Conservation (phyloP, 2,113 vertebrate species). For the Gasterosteus nipponicus region DNA sequence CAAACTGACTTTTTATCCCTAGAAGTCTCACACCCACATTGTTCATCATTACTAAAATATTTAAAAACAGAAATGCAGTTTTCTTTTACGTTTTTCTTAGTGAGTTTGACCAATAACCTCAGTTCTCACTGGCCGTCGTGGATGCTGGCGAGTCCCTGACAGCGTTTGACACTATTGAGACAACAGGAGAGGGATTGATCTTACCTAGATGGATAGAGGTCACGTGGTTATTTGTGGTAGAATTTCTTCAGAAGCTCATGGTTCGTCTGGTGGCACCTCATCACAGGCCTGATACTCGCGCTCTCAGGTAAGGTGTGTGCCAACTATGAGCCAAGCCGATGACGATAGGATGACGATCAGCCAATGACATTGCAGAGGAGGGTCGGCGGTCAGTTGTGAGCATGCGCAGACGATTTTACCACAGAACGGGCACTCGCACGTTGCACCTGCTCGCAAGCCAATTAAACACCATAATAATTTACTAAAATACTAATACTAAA, state of each 20-base stretch:
- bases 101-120: not conserved
- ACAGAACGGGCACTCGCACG: not conserved
- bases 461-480: not conserved
- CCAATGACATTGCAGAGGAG: not conserved
- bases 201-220: not conserved
- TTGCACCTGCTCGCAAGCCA: not conserved
- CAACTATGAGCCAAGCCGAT: not conserved
- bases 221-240: not conserved
- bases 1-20: not conserved
- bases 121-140: not conserved
- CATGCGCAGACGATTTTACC: not conserved
- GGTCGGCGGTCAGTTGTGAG: not conserved
- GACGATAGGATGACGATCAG: not conserved
- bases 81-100: no score
- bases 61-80: no score
- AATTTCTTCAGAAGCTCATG: not conserved
- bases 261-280: not conserved
- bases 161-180: not conserved
- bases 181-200: not conserved
- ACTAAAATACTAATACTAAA: not conserved
- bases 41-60: no score
- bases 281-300: no score
- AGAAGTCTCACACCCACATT: no score
- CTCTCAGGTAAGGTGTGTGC: not conserved
- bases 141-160: not conserved